phyloP scores from a whole-genome alignment of 1,140 invertebrate genomes.

The Sinonovacula constricta region DNA sequence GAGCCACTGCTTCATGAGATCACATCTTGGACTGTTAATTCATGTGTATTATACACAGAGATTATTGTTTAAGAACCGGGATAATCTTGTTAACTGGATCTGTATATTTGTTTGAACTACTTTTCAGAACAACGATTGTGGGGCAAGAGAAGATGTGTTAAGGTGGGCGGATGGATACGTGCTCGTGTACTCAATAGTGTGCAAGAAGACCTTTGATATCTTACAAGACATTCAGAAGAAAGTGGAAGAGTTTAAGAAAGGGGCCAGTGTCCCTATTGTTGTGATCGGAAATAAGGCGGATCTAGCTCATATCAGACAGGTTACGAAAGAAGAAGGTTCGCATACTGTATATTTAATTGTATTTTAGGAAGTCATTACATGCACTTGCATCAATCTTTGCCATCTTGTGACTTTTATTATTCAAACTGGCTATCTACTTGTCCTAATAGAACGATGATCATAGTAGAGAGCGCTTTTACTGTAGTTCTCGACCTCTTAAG shows the following conservation, averaged over 20 bases:
- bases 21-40: too few relatives aligned
- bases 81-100: too few relatives aligned
- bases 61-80: too few relatives aligned
- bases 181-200: slow-evolving; percentile 95
- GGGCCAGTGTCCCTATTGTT: slow-evolving; percentile 63
- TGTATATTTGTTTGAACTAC: background rate
- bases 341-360: too few relatives aligned
- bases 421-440: too few relatives aligned
- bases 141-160: slow-evolving; percentile 86
- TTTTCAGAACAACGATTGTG: slow-evolving; percentile 62
- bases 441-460: too few relatives aligned
- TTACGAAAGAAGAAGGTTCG: slow-evolving; percentile 69
- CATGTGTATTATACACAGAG: too few relatives aligned
- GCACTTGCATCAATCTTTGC: too few relatives aligned
- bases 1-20: background rate
- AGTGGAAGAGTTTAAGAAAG: slow-evolving; percentile 67
- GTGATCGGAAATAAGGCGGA: slow-evolving; percentile 70
- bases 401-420: too few relatives aligned
- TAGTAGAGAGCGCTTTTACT: too few relatives aligned
- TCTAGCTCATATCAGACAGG: slow-evolving; percentile 66
- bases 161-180: slow-evolving; percentile 93
- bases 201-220: slow-evolving; percentile 87
- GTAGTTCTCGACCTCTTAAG: too few relatives aligned
- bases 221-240: slow-evolving; percentile 60
- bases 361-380: too few relatives aligned